These are phyloP conservation scores for Liolophura sinensis DNA, from an alignment of 1,140 invertebrate species.

Conservation along the genomic window DNA sequence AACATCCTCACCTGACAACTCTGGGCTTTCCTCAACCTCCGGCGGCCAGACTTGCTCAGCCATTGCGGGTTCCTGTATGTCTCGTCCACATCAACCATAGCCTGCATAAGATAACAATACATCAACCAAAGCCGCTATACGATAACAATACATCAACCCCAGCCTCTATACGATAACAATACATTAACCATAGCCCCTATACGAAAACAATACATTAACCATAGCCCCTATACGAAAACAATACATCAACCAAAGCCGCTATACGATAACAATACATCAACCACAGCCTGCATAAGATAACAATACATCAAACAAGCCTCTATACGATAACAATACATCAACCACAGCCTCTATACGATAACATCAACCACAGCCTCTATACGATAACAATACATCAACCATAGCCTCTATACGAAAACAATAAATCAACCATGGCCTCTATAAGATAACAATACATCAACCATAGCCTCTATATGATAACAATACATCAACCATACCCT, in stretches of 20 bases:
- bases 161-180: constrained; percentile 2
- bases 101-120: constrained; percentile 47
- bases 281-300: not conserved
- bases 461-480: no score
- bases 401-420: not conserved
- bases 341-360: no score
- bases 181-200: not conserved
- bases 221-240: not conserved
- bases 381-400: no score
- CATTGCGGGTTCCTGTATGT: constrained; percentile 60
- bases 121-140: not conserved
- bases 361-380: no score
- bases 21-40: constrained; percentile 13
- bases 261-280: not conserved
- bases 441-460: no score
- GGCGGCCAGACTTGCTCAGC: constrained; percentile 21
- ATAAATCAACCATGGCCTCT: no score
- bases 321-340: no score
- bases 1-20: not conserved
- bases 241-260: not conserved
- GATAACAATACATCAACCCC: not conserved
- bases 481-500: no score
- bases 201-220: not conserved
- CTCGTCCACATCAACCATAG: constrained; percentile 84
- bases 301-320: no score